Base-by-base conservation (phyloP, 2,113 vertebrate species). In the Rhinoderma darwinii region DNA sequence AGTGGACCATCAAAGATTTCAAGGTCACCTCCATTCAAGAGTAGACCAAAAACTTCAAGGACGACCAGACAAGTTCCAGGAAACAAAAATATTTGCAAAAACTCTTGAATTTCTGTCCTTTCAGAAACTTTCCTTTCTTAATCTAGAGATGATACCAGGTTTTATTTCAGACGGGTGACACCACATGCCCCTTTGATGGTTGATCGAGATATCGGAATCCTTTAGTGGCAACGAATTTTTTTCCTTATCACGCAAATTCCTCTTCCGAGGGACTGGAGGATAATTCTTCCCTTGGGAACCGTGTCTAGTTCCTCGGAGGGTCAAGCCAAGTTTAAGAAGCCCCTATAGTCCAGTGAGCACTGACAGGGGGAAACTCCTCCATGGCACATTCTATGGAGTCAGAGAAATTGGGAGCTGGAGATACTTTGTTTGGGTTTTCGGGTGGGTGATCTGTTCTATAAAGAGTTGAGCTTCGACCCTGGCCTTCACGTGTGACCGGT, bases 401-500 rank as follows among this genome's bases (percentile, higher is more conserved):
- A 0, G 0, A 84, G 17, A 82, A n/a, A 89, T 18, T 20, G 11
- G 4, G 44, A 75, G 54, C 11, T 25, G 73, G 47, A 74, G 81
- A 73, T 73, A 44, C 73, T 83, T 30, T 30, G 22, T 72, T 70
- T 47, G 78, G 59, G 72, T 86, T 41, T 20, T 10, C 25, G 37
- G 17, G 76, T 78, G 83, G 91, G 88, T 89, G 84, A 91, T 89
- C 59, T 88, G 88, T 89, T 89, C 80, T 86, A 90, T 87, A 89
- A 88, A 81, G 87, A 83, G 81, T 41, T 86, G n/a, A 72, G 56
- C 7, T 54, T 66, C 84, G 88, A 88, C 90, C 88, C 86, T 91
- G 89, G 90, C 90, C 90, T 89, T 61, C 59, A 77, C 15, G 56
- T 43, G 37, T 84, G 83, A 84, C 72, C 39, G 73, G 9, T 43